These are phyloP conservation scores for Rafetus swinhoei DNA, from an alignment of 2,113 vertebrate genomes.

Conservation along the genomic window DNA sequence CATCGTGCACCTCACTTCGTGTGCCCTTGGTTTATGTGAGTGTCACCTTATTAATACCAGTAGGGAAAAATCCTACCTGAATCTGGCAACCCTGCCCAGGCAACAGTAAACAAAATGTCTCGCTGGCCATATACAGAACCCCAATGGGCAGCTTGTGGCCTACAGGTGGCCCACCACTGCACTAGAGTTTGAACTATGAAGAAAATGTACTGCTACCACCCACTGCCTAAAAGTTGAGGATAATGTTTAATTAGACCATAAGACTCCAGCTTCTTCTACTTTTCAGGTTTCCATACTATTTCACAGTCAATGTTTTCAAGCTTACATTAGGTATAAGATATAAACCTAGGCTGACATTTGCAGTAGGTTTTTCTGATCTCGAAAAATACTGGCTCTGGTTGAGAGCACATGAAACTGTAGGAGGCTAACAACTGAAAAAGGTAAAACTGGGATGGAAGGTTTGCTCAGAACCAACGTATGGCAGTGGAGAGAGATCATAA, in stretches of 20 bases:
- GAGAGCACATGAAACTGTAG: not conserved
- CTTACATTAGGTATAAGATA: not conserved
- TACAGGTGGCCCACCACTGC: too few species aligned
- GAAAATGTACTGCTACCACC: not conserved
- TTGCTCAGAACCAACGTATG: not conserved
- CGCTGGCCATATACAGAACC: too few species aligned
- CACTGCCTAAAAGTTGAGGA: not conserved
- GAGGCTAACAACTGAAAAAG: not conserved
- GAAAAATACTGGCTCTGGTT: not conserved
- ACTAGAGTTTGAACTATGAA: not conserved
- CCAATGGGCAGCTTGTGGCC: too few species aligned
- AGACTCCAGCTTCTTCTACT: not conserved
- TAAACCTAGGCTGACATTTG: not conserved
- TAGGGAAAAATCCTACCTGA: too few species aligned
- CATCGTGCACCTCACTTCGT: too few species aligned
- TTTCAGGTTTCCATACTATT: not conserved
- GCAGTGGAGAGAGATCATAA: not conserved
- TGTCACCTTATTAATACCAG: too few species aligned
- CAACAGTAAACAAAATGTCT: too few species aligned
- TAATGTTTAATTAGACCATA: not conserved
- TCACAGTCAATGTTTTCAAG: not conserved
- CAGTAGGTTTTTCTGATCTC: not conserved
- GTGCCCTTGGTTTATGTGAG: too few species aligned
- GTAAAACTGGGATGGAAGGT: constrained; percentile 2
- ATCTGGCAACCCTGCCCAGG: too few species aligned